Conservation (phyloP, 2,888 invertebrate genomes). For the Asteroscopus sphinx region DNA sequence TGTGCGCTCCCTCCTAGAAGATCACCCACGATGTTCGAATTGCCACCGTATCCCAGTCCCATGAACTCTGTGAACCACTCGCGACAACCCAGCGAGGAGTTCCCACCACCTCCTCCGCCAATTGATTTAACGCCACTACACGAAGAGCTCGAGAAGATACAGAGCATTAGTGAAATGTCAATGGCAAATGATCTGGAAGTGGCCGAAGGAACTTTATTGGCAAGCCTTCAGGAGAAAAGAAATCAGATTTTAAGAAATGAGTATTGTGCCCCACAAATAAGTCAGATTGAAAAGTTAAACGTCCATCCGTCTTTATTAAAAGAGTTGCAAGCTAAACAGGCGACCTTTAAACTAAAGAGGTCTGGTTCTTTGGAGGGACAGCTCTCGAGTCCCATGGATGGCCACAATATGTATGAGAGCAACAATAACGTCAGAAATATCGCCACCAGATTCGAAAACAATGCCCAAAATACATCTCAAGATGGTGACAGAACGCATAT, state of each 20-base stretch:
- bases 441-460: constrained; percentile 94
- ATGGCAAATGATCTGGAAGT: constrained; percentile 61
- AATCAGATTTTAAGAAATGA: constrained; percentile 89
- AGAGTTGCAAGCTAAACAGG: constrained; percentile 95
- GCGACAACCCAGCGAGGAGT: constrained; percentile 96
- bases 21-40: constrained; percentile 88
- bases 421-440: constrained; percentile 92
- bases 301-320: constrained; percentile 90
- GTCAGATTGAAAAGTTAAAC: constrained; percentile 72
- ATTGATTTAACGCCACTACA: constrained; percentile 92
- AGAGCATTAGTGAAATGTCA: constrained; percentile 63
- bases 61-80: constrained; percentile 94
- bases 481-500: constrained; percentile 81
- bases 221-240: constrained; percentile 91
- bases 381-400: constrained; percentile 73
- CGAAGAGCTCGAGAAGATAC: constrained; percentile 89
- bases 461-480: constrained; percentile 65
- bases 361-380: constrained; percentile 80
- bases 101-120: constrained; percentile 96
- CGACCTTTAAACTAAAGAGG: constrained; percentile 83
- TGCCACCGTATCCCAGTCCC: constrained; percentile 95
- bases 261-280: constrained; percentile 68
- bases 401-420: constrained; percentile 63
- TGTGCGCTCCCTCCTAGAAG: constrained; percentile 83
- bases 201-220: constrained; percentile 86